Base-by-base conservation (phyloP, 2,888 invertebrate genomes). In the Dromius quadrimaculatus region DNA sequence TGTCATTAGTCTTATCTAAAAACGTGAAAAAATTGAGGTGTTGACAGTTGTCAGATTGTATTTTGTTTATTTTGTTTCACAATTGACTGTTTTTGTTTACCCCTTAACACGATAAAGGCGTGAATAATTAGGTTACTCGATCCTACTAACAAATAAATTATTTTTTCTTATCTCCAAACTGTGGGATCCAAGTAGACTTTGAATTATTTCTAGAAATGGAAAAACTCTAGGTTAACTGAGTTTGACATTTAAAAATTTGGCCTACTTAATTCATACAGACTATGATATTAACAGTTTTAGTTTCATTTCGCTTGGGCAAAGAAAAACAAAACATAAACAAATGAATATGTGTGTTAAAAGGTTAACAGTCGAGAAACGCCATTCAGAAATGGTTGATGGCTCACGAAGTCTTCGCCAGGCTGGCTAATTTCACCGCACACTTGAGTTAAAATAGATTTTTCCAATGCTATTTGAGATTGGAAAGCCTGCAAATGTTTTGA, bases 271-370 rank as follows among this genome's bases (percentile, higher is more conserved):
- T 59, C 47, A 11, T 13, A 36, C 45, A 64, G 20, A 38, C 22
- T 11, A 50, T 36, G 38, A 68, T 62, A 64, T 50, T 32, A 34
- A 34, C 23, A 63, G 47, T 47, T 64, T 63, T 64, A 63, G 32
- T 47, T 64, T 8, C 64, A 64, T 64, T 64, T 64, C 64, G 50
- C 64, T 64, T 47, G 19, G 32, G 15, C 64, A 32, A 50, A 47
- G 50, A 64, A 47, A 64, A 64, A 64, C 50, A 47, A 64, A 64
- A 64, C 47, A 50, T 64, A 50, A 64, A 64, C 64, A 41, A 38
- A 65, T 22, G 47, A 50, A 43, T 68, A 68, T 68, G 59, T 68
- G 43, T 68, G 68, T 68, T 68, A 68, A 68, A 68, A 68, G 68
- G 68, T 68, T 68, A 68, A 68, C 59, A 68, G 45, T 43, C 68